Evolutionary conservation across 2,797 vertebrate genomes (phyloP), one percentile per base, ranked within the genome.

Genomic region (Helarctos malayanus): DNA sequence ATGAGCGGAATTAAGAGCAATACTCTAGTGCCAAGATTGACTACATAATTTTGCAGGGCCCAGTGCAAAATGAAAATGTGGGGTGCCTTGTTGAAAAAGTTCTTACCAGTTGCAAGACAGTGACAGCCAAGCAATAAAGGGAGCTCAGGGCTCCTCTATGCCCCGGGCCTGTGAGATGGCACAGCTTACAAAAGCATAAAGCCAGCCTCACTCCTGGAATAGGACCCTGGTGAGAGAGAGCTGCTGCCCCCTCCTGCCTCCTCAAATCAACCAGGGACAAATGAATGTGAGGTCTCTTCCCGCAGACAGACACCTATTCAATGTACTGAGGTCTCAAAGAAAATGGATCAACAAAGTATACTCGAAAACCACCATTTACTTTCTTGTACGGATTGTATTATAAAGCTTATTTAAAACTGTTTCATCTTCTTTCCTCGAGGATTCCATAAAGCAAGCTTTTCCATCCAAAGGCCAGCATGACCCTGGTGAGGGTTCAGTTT

Each of bases 341-440:
- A 94, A 84, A 81, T 14, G 45, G 80, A 81, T 29, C 59, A 57
- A 61, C 56, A 38, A 10, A 11, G 56, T 41, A 2, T 18, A 38
- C 71, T 94, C 35, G 54, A 82, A 96, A 80, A 68, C 38, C n/a
- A 78, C 63, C 27, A 61, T 38, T 78, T 35, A 54, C 41, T 57
- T 78, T 95, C 85, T 63, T 38, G 49, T 16, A 61, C 12, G n/a
- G 52, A 86, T 15, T 83, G 19, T n/a, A 89, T 69, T 11, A 38
- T 29, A 65, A 68, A n/a, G 78, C 54, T 68, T 69, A 81, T 80
- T 61, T 76, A 83, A 75, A 95, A 94, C 13, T 21, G 21, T 95
- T 97, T 84, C 54, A 71, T 81, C 63, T 80, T 94, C 56, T 86
- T 92, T 87, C 69, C 68, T 89, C 59, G 61, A 96, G 23, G n/a